phyloP scores from a whole-genome alignment of 2,113 vertebrate genomes.

The Vimba vimba region DNA sequence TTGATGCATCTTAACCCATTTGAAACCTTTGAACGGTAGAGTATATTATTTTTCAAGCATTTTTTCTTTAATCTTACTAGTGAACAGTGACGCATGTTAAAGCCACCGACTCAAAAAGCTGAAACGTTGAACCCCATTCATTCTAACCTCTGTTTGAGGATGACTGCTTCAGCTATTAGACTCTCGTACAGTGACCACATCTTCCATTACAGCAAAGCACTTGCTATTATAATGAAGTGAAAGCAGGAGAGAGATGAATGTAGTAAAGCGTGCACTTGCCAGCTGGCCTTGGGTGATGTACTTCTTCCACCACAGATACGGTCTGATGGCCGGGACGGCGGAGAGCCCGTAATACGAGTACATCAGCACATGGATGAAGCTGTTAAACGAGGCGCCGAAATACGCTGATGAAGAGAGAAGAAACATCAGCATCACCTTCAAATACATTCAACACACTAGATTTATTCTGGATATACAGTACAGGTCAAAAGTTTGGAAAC shows the following conservation, averaged over 20 bases:
- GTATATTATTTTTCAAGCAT: no score
- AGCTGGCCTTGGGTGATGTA: conserved; percentile 98
- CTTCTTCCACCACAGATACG: conserved; percentile 99
- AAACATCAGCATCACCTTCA: no score
- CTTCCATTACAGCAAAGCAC: background rate
- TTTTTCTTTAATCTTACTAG: no score
- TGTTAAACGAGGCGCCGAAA: conserved; percentile 93
- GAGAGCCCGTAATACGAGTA: conserved; percentile 97
- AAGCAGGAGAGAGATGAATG: background rate
- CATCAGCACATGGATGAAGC: conserved; percentile 97
- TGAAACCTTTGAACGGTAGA: no score
- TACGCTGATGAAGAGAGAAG: conserved; percentile 78
- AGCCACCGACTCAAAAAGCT: background rate
- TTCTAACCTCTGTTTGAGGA: no score
- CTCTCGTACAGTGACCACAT: background rate
- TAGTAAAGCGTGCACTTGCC: conserved; percentile 75
- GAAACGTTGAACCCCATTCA: background rate
- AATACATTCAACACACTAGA: background rate
- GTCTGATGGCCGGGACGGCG: conserved; percentile 87
- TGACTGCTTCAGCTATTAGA: no score
- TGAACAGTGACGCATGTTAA: background rate
- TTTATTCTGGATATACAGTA: no score
- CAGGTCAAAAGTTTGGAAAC: no score
- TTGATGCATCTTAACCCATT: no score
- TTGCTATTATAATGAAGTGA: background rate